phyloP scores from a whole-genome alignment of 1,140 invertebrate genomes.

The Papilio glaucus region DNA sequence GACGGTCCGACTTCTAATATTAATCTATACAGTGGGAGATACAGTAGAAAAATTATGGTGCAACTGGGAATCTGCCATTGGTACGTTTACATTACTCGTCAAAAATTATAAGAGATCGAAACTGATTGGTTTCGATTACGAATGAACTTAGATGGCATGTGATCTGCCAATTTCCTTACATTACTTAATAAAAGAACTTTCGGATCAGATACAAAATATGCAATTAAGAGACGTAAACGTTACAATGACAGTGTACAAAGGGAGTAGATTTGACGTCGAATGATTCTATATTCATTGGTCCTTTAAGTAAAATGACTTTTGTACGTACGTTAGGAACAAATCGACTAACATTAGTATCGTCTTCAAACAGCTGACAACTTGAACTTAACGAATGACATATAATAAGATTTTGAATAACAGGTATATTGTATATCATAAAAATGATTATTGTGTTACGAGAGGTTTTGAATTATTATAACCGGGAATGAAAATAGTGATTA shows the following conservation, averaged over 20 bases:
- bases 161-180: not conserved
- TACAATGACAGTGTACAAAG: not conserved
- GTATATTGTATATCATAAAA: slow-evolving; percentile 8
- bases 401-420: not conserved
- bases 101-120: not conserved
- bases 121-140: not conserved
- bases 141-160: not conserved
- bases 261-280: not conserved
- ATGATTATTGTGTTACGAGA: not conserved
- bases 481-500: not conserved
- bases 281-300: slow-evolving; percentile 32
- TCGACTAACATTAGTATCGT: not conserved
- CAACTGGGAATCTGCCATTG: not conserved
- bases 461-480: not conserved
- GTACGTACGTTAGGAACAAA: slow-evolving; percentile 38
- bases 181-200: not conserved
- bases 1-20: not conserved
- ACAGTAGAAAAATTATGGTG: not conserved
- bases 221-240: not conserved
- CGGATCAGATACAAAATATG: not conserved
- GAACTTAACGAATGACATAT: not conserved
- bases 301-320: slow-evolving; percentile 30
- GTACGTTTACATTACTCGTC: slow-evolving; percentile 1
- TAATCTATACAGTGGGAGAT: not conserved
- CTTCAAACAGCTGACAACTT: not conserved